Conservation (phyloP, 2,113 vertebrate genomes). For the Columba janthina region DNA sequence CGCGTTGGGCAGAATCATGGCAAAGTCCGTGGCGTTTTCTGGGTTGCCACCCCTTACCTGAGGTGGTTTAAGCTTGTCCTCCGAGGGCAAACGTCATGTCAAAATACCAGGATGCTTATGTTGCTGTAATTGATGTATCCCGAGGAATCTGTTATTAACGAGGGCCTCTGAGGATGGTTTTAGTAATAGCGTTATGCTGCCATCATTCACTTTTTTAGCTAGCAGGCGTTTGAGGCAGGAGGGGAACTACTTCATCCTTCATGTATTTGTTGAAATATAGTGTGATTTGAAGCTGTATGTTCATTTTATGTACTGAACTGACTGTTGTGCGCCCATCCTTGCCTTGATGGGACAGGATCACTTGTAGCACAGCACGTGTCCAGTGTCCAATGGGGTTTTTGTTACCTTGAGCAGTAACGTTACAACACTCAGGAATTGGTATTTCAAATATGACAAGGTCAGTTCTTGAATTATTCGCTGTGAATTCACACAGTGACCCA, state of each 20-base stretch:
- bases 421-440: background rate
- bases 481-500: background rate
- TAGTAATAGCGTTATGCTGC: background rate
- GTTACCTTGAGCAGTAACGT: background rate
- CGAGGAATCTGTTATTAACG: background rate
- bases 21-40: background rate
- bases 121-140: slow-evolving; percentile 11
- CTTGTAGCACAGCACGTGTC: background rate
- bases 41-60: background rate
- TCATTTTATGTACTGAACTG: background rate
- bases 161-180: slow-evolving; percentile 20
- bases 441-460: background rate
- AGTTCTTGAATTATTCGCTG: background rate
- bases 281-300: background rate
- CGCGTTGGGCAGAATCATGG: background rate
- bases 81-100: background rate
- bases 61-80: background rate
- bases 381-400: rapidly evolving
- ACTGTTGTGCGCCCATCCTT: background rate
- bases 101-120: background rate
- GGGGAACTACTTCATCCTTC: slow-evolving; percentile 26
- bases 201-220: slow-evolving; percentile 39
- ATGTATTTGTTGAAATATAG: background rate
- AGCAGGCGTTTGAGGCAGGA: slow-evolving; percentile 7
- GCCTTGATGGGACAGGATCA: background rate